phyloP scores from a whole-genome alignment of 2,113 vertebrate genomes.

The Pachypanchax playfairii region DNA sequence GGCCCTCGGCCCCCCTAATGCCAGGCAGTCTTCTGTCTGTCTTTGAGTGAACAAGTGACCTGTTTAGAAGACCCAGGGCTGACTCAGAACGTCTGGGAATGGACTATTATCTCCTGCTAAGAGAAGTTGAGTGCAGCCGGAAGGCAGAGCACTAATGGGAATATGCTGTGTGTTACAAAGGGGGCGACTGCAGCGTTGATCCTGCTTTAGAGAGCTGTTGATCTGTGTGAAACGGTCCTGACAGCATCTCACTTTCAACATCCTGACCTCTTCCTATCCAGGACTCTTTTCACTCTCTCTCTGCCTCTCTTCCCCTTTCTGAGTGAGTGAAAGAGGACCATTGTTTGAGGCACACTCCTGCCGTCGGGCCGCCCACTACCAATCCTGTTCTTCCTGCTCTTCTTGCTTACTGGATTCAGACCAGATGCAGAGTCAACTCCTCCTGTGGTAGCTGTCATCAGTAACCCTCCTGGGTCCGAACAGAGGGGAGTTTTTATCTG shows the following conservation, averaged over 20 bases:
- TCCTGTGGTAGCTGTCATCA: conserved; percentile 78
- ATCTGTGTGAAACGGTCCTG: conserved; percentile 65
- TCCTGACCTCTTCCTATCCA: conserved; percentile 55
- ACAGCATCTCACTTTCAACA: conserved; percentile 62
- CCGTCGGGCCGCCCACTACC: conserved; percentile 81
- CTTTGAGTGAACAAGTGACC: conserved; percentile 41
- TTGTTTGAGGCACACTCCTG: conserved; percentile 89
- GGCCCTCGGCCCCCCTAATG: conserved; percentile 18
- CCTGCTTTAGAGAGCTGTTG: conserved; percentile 76
- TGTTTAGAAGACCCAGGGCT: conserved; percentile 26
- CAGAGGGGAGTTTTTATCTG: conserved; percentile 85
- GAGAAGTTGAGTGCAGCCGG: conserved; percentile 66
- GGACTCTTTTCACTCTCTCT: conserved; percentile 61
- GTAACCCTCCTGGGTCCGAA: conserved; percentile 82
- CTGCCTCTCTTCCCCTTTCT: conserved; percentile 52
- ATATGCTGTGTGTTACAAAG: conserved; percentile 48
- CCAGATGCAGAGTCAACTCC: conserved; percentile 84
- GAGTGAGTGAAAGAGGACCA: conserved; percentile 83
- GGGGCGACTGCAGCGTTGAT: conserved; percentile 68
- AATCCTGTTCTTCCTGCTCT: conserved; percentile 62
- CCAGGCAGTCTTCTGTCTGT: conserved; percentile 32
- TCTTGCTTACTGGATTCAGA: conserved; percentile 66
- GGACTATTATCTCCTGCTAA: conserved; percentile 50
- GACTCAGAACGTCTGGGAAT: conserved; percentile 35
- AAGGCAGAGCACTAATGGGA: conserved; percentile 70